Percentiles rank a stretch among this genome's conserved stretches.
phyloP scores from a whole-genome alignment of 2,113 vertebrate species.

The Sceloporus undulatus region DNA sequence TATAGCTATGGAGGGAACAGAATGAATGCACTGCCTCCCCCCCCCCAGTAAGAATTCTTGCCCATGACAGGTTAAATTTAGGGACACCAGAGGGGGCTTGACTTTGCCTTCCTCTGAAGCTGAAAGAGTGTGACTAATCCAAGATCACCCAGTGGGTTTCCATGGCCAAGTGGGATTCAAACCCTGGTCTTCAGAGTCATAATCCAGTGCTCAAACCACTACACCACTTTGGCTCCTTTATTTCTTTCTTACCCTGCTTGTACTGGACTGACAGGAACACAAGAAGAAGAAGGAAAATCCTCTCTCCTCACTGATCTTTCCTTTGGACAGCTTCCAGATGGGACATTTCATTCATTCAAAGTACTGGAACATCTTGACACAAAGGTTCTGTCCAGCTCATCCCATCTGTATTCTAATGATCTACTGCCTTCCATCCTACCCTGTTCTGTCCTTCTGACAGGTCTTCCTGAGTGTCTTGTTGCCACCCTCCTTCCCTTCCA shows the following conservation, averaged over 20 bases:
- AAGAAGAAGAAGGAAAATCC: not conserved
- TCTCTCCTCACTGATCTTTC: not conserved
- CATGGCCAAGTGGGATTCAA: no score
- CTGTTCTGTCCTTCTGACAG: not conserved
- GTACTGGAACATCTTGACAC: not conserved
- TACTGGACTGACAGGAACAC: not conserved
- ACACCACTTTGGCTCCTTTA: no score
- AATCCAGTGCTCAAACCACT: no score
- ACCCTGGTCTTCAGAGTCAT: no score
- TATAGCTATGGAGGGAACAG: not conserved
- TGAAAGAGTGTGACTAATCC: no score
- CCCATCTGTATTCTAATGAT: not conserved
- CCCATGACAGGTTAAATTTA: no score
- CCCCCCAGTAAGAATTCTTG: no score
- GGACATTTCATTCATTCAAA: not conserved
- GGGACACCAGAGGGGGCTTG: no score
- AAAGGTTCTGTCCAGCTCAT: not conserved
- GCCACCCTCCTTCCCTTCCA: not conserved
- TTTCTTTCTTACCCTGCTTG: no score
- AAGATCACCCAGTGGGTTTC: no score
- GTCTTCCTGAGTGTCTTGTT: slow-evolving; percentile 14
- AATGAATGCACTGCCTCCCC: not conserved
- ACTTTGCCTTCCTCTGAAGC: no score
- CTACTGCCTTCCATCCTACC: not conserved
- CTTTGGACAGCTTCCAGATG: not conserved